These are phyloP conservation scores for Rhynchonycteris naso DNA, from an alignment of 2,797 vertebrate genomes.

Conservation along the genomic window DNA sequence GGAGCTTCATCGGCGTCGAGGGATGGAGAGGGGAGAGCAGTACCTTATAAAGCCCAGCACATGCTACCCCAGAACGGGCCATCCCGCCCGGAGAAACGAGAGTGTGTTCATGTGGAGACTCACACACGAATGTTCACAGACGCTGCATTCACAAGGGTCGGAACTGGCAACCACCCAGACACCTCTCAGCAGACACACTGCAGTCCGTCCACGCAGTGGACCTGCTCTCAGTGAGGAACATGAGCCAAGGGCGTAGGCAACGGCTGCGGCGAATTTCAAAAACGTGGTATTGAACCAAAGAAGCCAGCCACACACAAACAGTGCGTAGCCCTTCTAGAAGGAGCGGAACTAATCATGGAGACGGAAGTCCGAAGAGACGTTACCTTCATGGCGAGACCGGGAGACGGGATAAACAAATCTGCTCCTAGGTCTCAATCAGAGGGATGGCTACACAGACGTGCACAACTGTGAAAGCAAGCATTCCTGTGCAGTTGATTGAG, in stretches of 20 bases:
- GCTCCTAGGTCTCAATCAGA: background rate
- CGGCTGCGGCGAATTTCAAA: background rate
- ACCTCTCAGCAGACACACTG: background rate
- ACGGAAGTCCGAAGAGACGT: background rate
- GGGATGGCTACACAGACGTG: accelerated
- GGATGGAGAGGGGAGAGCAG: accelerated
- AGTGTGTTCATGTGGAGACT: background rate
- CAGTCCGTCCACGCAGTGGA: accelerated
- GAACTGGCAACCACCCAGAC: background rate
- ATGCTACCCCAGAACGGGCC: background rate
- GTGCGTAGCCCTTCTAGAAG: background rate
- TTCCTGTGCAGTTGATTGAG: background rate
- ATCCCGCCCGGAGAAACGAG: background rate
- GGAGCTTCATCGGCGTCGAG: background rate
- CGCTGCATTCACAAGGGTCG: background rate
- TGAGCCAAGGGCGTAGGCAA: accelerated
- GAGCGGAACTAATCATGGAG: accelerated
- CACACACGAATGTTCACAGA: accelerated
- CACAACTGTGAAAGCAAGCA: accelerated
- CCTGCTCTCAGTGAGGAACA: background rate
- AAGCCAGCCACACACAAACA: background rate
- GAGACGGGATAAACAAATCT: background rate
- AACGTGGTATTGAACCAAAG: background rate
- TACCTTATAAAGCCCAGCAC: too few relatives aligned
- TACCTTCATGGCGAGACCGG: accelerated